These are phyloP conservation scores for Stichodactyla mertensii DNA, from an alignment of 64 coral and sea anemone species.

Conservation along the genomic window DNA sequence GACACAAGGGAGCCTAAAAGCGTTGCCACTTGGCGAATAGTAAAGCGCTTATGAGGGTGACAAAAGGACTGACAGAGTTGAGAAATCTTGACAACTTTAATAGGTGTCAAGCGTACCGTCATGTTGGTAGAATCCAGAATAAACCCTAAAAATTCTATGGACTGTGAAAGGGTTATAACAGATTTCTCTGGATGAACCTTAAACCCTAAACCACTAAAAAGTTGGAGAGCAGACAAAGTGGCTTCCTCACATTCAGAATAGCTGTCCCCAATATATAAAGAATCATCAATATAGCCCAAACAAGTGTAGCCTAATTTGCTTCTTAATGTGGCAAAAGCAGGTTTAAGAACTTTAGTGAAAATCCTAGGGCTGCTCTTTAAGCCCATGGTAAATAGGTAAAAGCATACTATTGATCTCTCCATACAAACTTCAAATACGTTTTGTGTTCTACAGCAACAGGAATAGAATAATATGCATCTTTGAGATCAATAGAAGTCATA, in stretches of 20 bases:
- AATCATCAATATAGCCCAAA: constrained; percentile 15
- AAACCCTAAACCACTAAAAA: background rate
- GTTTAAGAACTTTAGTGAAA: too few relatives aligned
- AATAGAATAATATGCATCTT: too few relatives aligned
- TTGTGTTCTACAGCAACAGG: too few relatives aligned
- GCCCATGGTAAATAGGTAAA: too few relatives aligned
- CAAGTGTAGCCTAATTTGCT: too few relatives aligned
- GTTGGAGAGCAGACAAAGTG: background rate
- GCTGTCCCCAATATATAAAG: background rate
- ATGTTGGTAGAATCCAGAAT: background rate
- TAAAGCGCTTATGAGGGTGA: constrained; percentile 3
- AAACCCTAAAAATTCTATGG: constrained; percentile 6
- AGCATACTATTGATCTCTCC: too few relatives aligned
- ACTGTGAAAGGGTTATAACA: background rate
- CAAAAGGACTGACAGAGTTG: constrained; percentile 22
- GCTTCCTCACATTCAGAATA: background rate
- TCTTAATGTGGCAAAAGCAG: too few relatives aligned
- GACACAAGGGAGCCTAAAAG: constrained; percentile 7
- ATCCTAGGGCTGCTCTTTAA: too few relatives aligned
- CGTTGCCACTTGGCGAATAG: background rate
- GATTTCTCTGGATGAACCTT: background rate
- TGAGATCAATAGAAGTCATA: too few relatives aligned
- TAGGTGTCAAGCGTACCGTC: background rate
- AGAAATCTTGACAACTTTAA: constrained; percentile 15
- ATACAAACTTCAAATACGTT: too few relatives aligned